Base-by-base conservation (phyloP, 2,113 vertebrate species). In the western clawed frog (Xenopus tropicalis) region DNA sequence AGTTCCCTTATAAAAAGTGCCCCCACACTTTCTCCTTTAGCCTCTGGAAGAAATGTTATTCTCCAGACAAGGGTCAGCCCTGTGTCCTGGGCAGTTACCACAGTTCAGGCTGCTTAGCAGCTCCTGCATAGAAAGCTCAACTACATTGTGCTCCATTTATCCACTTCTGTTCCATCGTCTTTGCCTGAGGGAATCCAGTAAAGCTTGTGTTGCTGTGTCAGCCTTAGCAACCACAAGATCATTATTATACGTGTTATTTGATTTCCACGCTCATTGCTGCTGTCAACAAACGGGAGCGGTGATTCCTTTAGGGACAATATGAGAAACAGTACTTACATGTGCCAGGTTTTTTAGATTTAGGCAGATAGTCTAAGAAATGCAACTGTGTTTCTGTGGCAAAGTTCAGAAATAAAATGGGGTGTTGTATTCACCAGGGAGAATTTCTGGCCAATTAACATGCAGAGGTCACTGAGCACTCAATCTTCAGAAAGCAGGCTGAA, bases 1-100 rank as follows among this genome's bases (percentile, higher is more conserved):
- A 83, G 85, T 81, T 84, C 82, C 83, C 89, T 87, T 88, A 88
- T 86, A 90, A 92, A 94, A 91, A 92, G 87, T 80, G 85, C 71
- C 10, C 29, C 81, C 82, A 83, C 83, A 29, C 72, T 64, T 66
- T 23, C 63, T 57, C 62, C 14, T 46, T 56, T 44, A 83, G 63
- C 86, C 81, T 82, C 67, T 71, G 83, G 74, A 78, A 81, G 83
- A 84, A 86, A 48, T 37, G 29, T 48, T 86, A 85, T 84, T 78
- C 80, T 77, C 83, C 88, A 89, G 87, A 90, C 54, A 89, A 83
- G 80, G 71, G 17, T 83, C 81, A 82, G 83, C 79, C 81, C 79
- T 80, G 83, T 82, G 78, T 80, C 82, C 78, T 17, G 14, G 46
- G 46, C 3, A 48, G 11, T 12, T 48, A 14, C 12, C 1, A 48